Evolutionary conservation across 2,113 vertebrate species (phyloP).

Genomic region (Gambusia affinis): DNA sequence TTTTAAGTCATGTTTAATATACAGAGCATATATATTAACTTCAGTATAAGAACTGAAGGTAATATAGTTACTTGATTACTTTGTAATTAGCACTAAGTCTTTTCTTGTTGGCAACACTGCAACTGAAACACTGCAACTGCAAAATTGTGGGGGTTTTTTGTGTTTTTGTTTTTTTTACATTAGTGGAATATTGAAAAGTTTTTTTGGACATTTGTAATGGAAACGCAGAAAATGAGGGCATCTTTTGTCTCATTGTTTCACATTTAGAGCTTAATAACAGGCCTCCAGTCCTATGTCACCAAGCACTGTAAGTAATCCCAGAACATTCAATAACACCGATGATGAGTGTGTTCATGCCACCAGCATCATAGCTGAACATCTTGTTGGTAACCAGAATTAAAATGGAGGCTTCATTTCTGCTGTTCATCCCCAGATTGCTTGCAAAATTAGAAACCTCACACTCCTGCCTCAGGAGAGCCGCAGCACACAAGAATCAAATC

Average conservation of each 20-base stretch:
- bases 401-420: constrained; percentile 14
- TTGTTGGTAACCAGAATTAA: constrained; percentile 12
- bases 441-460: constrained; percentile 40
- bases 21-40: no score
- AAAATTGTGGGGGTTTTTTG: no score
- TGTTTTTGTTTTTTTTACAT: no score
- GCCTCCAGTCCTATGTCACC: constrained; percentile 2
- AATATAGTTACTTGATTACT: no score
- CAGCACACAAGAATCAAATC: constrained; percentile 46
- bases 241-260: not conserved
- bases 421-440: constrained; percentile 7
- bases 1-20: no score
- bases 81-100: no score
- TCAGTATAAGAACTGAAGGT: no score
- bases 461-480: constrained; percentile 38
- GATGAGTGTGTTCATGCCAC: constrained; percentile 14
- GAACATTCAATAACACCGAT: not conserved
- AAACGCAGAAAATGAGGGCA: not conserved
- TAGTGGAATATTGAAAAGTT: no score
- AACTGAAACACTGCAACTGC: no score
- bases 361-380: constrained; percentile 1
- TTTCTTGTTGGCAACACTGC: no score
- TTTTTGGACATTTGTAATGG: no score
- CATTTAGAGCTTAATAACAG: not conserved
- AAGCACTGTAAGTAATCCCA: constrained; percentile 6